phyloP scores from a whole-genome alignment of 2,888 invertebrate genomes.

The Glyphotaelius pellucidus region DNA sequence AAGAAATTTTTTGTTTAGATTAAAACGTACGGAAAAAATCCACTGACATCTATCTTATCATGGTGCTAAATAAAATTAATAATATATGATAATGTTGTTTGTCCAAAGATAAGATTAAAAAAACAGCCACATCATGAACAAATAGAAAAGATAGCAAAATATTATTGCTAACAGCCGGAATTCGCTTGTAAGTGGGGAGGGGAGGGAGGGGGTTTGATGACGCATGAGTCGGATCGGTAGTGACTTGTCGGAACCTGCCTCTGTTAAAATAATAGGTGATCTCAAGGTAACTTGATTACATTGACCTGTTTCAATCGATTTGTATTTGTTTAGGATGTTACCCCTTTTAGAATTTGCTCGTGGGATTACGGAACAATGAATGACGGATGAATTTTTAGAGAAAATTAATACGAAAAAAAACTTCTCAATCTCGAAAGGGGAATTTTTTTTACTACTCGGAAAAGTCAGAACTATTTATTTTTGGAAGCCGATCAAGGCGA shows the following conservation, averaged over 20 bases:
- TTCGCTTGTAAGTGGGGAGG: not conserved
- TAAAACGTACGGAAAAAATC: not conserved
- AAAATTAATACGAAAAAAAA: not conserved
- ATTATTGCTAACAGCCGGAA: not conserved
- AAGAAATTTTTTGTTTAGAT: not conserved
- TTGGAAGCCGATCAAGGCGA: not conserved
- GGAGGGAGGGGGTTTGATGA: not conserved
- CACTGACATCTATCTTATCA: not conserved
- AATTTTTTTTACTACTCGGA: not conserved
- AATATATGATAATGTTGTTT: not conserved
- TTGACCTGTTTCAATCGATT: not conserved
- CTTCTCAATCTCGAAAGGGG: not conserved
- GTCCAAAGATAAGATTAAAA: not conserved
- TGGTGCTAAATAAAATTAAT: too few species aligned
- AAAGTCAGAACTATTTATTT: not conserved
- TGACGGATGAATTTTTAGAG: not conserved
- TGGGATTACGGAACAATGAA: not conserved
- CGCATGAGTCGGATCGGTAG: not conserved
- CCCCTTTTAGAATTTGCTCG: not conserved
- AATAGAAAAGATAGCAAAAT: not conserved
- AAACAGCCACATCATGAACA: not conserved
- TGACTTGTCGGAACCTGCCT: slow-evolving; percentile 40
- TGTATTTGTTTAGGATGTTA: not conserved
- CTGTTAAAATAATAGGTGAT: not conserved
- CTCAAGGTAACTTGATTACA: not conserved